A percentile compares a stretch with the other conserved stretches of the same genome.
These are phyloP conservation scores for Eupeodes latifasciatus DNA, from an alignment of 2,888 invertebrate species.

Conservation along the genomic window DNA sequence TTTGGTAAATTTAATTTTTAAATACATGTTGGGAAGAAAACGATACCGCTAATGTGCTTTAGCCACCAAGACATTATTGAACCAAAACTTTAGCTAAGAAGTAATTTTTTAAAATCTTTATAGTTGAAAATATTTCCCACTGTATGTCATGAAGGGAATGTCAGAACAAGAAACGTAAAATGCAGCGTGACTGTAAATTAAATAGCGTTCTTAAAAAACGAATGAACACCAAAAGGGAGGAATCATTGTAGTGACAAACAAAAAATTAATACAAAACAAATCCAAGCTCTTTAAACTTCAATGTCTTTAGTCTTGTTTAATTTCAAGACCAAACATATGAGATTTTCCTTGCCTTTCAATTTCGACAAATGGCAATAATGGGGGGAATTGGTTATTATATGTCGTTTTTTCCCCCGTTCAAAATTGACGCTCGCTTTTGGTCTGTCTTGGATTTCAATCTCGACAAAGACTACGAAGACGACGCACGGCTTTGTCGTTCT, in stretches of 20 bases:
- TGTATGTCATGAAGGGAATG: neutral
- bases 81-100: too few relatives aligned
- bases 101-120: too few relatives aligned
- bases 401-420: neutral
- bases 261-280: slow-evolving; percentile 43
- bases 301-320: slow-evolving; percentile 21
- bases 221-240: slow-evolving; percentile 1
- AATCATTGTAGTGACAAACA: slow-evolving; percentile 17
- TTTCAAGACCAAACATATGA: slow-evolving; percentile 24
- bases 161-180: slow-evolving; percentile 14
- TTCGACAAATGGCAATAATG: neutral
- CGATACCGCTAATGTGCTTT: too few relatives aligned
- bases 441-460: slow-evolving; percentile 32
- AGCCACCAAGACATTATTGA: too few relatives aligned
- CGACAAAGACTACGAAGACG: neutral
- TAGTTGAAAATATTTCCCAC: neutral
- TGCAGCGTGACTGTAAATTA: slow-evolving; percentile 66
- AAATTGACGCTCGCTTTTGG: too few relatives aligned
- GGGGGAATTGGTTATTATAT: neutral
- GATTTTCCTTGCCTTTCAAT: slow-evolving; percentile 16
- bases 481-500: neutral
- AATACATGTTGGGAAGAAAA: too few relatives aligned
- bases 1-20: too few relatives aligned
- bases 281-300: neutral
- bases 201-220: slow-evolving; percentile 51